Evolutionary conservation across 2,797 vertebrate genomes (phyloP).

Genomic region (Betta splendens): DNA sequence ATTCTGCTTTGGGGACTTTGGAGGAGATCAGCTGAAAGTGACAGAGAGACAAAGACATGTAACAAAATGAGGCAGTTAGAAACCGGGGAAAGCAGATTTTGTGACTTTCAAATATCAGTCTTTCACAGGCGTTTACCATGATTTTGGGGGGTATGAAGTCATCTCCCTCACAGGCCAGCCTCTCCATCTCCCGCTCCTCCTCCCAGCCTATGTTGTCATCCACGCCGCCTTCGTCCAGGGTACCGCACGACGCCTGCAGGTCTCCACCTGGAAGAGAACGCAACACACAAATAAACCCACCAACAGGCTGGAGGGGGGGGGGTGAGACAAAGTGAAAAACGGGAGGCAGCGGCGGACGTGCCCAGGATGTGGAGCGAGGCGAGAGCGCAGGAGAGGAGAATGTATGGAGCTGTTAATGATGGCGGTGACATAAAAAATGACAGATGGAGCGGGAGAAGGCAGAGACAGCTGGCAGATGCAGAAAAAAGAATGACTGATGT

Average conservation of each 20-base stretch:
- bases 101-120: too few relatives aligned
- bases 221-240: conserved; percentile 85
- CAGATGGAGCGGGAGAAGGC: conserved; percentile 19
- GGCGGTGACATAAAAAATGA: conserved; percentile 32
- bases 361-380: conserved; percentile 28
- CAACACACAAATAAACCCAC: conserved; percentile 3
- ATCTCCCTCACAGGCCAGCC: conserved; percentile 88
- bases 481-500: conserved; percentile 26
- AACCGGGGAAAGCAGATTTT: not conserved
- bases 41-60: conserved; percentile 6
- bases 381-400: conserved; percentile 27
- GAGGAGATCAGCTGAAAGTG: conserved; percentile 93
- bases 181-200: conserved; percentile 92
- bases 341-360: conserved; percentile 12
- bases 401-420: conserved; percentile 40
- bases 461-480: conserved; percentile 31
- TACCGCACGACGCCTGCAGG: conserved; percentile 87
- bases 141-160: conserved; percentile 97
- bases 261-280: conserved; percentile 86
- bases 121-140: conserved; percentile 81
- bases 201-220: conserved; percentile 91
- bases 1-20: conserved; percentile 98
- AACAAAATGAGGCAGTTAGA: not conserved
- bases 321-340: conserved; percentile 22
- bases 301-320: conserved; percentile 14